Percentiles rank a stretch among this genome's conserved stretches.
phyloP scores from a whole-genome alignment of 1,140 invertebrate genomes.

The Notospermus geniculatus region DNA sequence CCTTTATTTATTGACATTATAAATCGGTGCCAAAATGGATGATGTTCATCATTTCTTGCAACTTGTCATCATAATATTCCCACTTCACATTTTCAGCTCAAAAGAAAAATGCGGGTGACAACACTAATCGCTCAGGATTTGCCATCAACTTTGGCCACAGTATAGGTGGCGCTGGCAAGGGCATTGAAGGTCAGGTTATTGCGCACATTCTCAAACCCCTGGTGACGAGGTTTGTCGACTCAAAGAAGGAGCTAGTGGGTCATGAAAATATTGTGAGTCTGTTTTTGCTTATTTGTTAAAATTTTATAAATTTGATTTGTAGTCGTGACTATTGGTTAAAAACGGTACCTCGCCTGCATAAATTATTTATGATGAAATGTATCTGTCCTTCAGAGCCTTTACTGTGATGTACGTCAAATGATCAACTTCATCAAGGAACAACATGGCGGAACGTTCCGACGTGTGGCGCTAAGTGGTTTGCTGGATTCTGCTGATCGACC shows the following conservation, averaged over 20 bases:
- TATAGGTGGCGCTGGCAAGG: conserved; percentile 63
- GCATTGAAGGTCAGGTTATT: conserved; percentile 85
- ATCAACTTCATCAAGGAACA: conserved; percentile 91
- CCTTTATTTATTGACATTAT: too few species aligned
- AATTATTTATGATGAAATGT: not conserved
- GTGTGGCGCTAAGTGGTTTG: conserved; percentile 87
- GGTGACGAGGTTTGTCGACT: conserved; percentile 79
- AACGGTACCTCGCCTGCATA: too few species aligned
- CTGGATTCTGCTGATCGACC: conserved; percentile 68
- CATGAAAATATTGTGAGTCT: conserved; percentile 85
- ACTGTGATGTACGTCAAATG: conserved; percentile 88
- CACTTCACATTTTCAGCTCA: too few species aligned
- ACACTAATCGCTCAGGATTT: conserved; percentile 29
- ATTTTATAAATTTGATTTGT: not conserved
- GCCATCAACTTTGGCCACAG: conserved; percentile 77
- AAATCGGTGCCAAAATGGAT: too few species aligned
- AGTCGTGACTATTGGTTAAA: too few species aligned
- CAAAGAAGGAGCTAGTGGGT: conserved; percentile 78
- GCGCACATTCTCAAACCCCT: conserved; percentile 82
- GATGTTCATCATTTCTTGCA: too few species aligned
- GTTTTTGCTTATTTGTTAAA: not conserved
- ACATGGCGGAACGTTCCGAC: conserved; percentile 90
- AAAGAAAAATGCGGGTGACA: not conserved
- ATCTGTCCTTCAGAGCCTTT: conserved; percentile 67
- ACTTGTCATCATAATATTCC: too few species aligned